Evolutionary conservation across 2,113 vertebrate genomes (phyloP).

Genomic region (Charina bottae): DNA sequence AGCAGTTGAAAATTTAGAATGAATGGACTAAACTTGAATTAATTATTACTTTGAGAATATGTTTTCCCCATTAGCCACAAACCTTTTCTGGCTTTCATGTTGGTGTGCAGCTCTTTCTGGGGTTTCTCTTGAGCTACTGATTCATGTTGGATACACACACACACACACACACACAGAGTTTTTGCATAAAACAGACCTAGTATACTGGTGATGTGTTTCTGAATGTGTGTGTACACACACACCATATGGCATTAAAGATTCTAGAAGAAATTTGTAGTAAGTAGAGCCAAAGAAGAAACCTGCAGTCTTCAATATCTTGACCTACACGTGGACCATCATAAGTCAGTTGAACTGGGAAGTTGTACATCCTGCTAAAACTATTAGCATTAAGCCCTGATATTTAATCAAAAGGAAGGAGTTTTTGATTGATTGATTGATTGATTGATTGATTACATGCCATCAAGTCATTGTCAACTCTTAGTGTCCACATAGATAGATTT

Average conservation of each 20-base stretch:
- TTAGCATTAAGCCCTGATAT: constrained; percentile 57
- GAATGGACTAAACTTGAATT: constrained; percentile 2
- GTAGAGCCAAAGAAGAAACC: neutral
- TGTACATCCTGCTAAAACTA: constrained; percentile 37
- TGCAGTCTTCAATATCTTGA: constrained; percentile 60
- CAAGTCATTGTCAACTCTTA: too few species aligned
- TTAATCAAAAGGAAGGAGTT: constrained; percentile 38
- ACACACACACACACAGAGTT: neutral
- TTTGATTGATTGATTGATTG: too few species aligned
- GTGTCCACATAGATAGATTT: too few species aligned
- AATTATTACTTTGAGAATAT: neutral
- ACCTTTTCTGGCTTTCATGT: neutral
- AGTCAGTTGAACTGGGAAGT: constrained; percentile 12
- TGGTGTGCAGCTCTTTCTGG: neutral
- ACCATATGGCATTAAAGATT: neutral
- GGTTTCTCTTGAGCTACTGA: neutral
- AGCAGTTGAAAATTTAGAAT: neutral
- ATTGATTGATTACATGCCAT: too few species aligned
- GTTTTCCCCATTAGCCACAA: neutral
- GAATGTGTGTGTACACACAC: neutral
- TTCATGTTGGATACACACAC: neutral
- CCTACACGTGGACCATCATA: constrained; percentile 61
- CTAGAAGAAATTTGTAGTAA: too few species aligned
- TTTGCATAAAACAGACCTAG: too few species aligned
- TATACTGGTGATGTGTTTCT: too few species aligned